phyloP scores from a whole-genome alignment of 1,140 invertebrate genomes.

The Sinonovacula constricta region DNA sequence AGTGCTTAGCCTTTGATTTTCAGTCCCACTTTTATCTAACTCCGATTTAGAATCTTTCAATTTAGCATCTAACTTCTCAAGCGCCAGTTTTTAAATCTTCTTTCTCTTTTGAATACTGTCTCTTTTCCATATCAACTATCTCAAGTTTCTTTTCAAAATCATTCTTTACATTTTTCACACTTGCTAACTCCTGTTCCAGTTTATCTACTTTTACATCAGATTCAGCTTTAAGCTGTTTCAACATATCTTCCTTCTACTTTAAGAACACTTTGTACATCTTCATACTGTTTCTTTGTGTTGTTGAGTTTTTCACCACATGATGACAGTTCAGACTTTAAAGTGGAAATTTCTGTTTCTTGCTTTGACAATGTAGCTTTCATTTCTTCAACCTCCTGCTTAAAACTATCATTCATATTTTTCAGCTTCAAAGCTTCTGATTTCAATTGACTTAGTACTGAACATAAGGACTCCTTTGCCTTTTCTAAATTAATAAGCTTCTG shows the following conservation, averaged over 20 bases:
- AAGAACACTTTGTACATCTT: background rate
- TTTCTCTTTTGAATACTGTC: background rate
- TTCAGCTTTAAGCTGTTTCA: background rate
- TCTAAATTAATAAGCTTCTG: constrained; percentile 34
- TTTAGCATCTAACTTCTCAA: background rate
- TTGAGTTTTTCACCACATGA: constrained; percentile 13
- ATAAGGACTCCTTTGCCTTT: constrained; percentile 28
- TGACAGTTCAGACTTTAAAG: constrained; percentile 8
- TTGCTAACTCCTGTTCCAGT: background rate
- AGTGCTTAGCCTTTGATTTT: background rate
- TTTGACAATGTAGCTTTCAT: constrained; percentile 27
- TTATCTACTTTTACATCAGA: background rate
- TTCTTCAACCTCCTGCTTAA: constrained; percentile 34
- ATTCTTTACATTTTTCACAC: background rate
- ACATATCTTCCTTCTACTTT: background rate
- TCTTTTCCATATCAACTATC: background rate
- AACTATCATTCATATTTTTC: constrained; percentile 28
- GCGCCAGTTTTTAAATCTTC: background rate
- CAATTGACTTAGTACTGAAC: constrained; percentile 9
- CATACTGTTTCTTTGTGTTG: background rate
- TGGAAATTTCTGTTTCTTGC: constrained; percentile 26
- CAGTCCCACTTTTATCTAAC: background rate
- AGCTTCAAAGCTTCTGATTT: constrained; percentile 33
- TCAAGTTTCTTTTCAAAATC: background rate
- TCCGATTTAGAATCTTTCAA: background rate